Conservation (phyloP, 1,140 invertebrate genomes). For the Octopus sinensis region DNA sequence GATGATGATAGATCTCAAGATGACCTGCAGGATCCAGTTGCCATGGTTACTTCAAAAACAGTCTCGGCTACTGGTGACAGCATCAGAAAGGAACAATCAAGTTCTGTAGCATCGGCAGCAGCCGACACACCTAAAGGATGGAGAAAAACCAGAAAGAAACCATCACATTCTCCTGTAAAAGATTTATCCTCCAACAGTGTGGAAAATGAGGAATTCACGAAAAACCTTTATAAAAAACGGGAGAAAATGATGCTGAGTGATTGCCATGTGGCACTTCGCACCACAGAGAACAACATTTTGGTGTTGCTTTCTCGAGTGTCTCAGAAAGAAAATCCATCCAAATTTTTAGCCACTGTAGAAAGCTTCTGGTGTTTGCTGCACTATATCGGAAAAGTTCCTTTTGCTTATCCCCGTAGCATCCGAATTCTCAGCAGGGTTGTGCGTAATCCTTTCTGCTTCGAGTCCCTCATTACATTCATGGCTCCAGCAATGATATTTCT, state of each 20-base stretch:
- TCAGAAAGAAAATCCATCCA: conserved; percentile 34
- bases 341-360: conserved; percentile 26
- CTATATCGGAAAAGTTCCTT: conserved; percentile 25
- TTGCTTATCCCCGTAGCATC: conserved; percentile 26
- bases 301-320: conserved; percentile 42
- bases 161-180: neutral
- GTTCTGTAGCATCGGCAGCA: neutral
- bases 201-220: neutral
- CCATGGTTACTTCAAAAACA: too few relatives aligned
- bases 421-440: conserved; percentile 31
- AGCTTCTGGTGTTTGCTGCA: conserved; percentile 30
- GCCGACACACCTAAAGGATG: neutral
- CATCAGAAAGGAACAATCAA: neutral
- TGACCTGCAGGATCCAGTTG: too few relatives aligned
- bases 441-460: conserved; percentile 31
- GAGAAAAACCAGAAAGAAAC: neutral
- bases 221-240: neutral
- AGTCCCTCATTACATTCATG: conserved; percentile 23
- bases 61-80: too few relatives aligned
- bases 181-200: neutral
- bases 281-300: conserved; percentile 37
- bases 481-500: conserved; percentile 28
- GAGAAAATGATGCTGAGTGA: neutral
- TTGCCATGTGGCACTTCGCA: neutral
- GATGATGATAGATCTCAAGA: too few relatives aligned